These are phyloP conservation scores for Dipus sagitta DNA, from an alignment of 2,797 vertebrate genomes.

Conservation along the genomic window DNA sequence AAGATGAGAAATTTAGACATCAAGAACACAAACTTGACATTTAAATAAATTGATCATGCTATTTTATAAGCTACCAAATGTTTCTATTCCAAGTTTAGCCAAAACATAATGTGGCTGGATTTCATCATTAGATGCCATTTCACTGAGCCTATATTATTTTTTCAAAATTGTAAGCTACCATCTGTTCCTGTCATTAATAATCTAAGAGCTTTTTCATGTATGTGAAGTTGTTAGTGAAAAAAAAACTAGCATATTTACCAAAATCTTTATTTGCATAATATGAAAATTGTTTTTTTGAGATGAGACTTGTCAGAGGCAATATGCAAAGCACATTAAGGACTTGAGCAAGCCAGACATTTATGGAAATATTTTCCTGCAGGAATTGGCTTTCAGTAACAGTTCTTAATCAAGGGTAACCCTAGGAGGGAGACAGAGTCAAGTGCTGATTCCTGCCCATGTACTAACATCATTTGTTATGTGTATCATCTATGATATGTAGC, in stretches of 20 bases:
- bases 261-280: slow-evolving; percentile 84
- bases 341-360: slow-evolving; percentile 81
- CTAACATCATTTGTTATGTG: slow-evolving; percentile 76
- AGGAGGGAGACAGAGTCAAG: slow-evolving; percentile 84
- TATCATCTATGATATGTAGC: slow-evolving; percentile 58
- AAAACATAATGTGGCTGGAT: slow-evolving; percentile 60
- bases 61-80: slow-evolving; percentile 8
- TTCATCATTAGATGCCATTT: slow-evolving; percentile 66
- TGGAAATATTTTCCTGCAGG: slow-evolving; percentile 84
- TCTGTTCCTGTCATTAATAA: slow-evolving; percentile 75
- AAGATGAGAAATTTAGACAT: slow-evolving; percentile 44
- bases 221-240: slow-evolving; percentile 42
- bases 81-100: slow-evolving; percentile 47
- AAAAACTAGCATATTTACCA: slow-evolving; percentile 79
- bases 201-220: slow-evolving; percentile 71
- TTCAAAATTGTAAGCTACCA: slow-evolving; percentile 67
- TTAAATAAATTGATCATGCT: slow-evolving; percentile 40
- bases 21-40: slow-evolving; percentile 51
- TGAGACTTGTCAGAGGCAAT: slow-evolving; percentile 81
- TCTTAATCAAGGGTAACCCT: slow-evolving; percentile 85
- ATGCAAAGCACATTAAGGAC: slow-evolving; percentile 83
- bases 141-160: slow-evolving; percentile 43
- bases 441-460: slow-evolving; percentile 79
- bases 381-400: slow-evolving; percentile 82
- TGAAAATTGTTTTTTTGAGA: slow-evolving; percentile 81